These are phyloP conservation scores for Phortica variegata DNA, from an alignment of 1,140 invertebrate genomes.

Conservation along the genomic window DNA sequence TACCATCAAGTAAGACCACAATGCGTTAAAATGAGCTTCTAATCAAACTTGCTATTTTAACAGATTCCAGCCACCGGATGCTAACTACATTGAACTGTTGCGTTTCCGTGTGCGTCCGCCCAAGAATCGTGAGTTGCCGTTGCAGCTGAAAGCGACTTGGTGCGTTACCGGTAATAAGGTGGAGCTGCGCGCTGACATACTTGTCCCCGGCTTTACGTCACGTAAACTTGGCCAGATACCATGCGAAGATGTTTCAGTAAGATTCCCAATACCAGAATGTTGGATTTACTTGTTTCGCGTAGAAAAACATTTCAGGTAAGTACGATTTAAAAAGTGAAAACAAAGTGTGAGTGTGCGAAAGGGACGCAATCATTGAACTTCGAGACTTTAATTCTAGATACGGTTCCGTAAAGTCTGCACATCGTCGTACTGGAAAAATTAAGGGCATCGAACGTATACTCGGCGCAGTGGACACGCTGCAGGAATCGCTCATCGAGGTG, in stretches of 20 bases:
- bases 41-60: neutral
- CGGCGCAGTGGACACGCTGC: slow-evolving; percentile 86
- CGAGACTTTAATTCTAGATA: slow-evolving; percentile 58
- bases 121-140: slow-evolving; percentile 93
- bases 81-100: slow-evolving; percentile 96
- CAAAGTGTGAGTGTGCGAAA: neutral
- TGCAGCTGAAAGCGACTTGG: slow-evolving; percentile 88
- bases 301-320: slow-evolving; percentile 92
- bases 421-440: slow-evolving; percentile 83
- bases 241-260: slow-evolving; percentile 95
- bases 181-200: slow-evolving; percentile 88
- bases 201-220: slow-evolving; percentile 95
- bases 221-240: slow-evolving; percentile 93
- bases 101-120: slow-evolving; percentile 94
- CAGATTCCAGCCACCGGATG: slow-evolving; percentile 98
- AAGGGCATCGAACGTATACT: slow-evolving; percentile 93
- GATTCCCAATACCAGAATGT: slow-evolving; percentile 97
- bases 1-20: slow-evolving; percentile 87
- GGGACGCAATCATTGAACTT: too few species aligned
- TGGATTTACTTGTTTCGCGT: slow-evolving; percentile 99
- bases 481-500: slow-evolving; percentile 94
- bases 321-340: neutral
- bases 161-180: slow-evolving; percentile 85
- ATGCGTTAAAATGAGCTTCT: neutral
- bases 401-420: slow-evolving; percentile 97